Evolutionary conservation across 2,888 invertebrate genomes (phyloP).

Genomic region (Leptopilina myrica): DNA sequence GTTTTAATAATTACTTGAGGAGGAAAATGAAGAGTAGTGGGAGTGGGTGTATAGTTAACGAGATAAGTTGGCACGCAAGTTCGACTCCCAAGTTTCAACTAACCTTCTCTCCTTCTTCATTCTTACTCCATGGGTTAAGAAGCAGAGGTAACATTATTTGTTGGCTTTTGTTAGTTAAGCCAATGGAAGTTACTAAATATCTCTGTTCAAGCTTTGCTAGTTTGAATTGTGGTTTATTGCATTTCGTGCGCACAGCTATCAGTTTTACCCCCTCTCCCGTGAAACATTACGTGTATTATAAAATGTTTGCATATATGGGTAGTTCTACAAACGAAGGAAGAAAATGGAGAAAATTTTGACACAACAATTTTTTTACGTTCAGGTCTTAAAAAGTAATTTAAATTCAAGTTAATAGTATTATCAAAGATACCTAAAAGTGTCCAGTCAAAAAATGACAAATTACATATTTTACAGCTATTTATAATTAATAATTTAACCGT

Average conservation of each 20-base stretch:
- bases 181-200: conserved; percentile 54
- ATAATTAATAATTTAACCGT: no score
- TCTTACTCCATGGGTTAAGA: conserved; percentile 32
- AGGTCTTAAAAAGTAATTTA: no score
- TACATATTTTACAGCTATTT: no score
- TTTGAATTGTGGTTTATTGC: conserved; percentile 56
- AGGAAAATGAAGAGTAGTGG: no score
- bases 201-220: conserved; percentile 53
- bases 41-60: conserved; percentile 29
- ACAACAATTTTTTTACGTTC: no score
- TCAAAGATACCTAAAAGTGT: no score
- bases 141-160: conserved; percentile 49
- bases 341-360: no score
- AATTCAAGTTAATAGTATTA: no score
- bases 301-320: no score
- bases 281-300: conserved; percentile 1
- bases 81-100: conserved; percentile 43
- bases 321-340: no score
- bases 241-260: conserved; percentile 42
- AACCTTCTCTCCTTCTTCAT: background rate
- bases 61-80: conserved; percentile 54
- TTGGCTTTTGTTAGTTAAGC: conserved; percentile 54
- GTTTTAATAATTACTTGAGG: conserved; percentile 34
- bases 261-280: background rate
- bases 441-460: no score